Evolutionary conservation across 2,113 vertebrate species (phyloP).

Genomic region (Neodon shergylaensis): DNA sequence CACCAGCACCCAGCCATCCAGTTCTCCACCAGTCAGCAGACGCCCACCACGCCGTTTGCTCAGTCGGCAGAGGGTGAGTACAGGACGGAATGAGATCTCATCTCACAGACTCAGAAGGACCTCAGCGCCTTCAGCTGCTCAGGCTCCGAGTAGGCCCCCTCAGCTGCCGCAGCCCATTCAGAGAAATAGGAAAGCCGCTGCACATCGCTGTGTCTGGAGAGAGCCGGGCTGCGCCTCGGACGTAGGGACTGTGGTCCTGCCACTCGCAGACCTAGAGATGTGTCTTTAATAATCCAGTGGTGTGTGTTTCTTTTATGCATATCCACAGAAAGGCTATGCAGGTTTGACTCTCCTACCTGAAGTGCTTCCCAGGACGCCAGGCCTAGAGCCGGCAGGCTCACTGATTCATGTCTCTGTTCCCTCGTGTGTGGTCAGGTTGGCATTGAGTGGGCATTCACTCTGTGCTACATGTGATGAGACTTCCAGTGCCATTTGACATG

Average conservation of each 20-base stretch:
- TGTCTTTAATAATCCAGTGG: not conserved
- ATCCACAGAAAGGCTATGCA: not conserved
- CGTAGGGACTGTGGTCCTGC: fast-evolving
- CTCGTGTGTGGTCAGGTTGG: fast-evolving
- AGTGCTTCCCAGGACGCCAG: not conserved
- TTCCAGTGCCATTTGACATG: not conserved
- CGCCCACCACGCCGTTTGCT: not conserved
- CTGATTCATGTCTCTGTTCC: fast-evolving
- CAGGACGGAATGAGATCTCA: fast-evolving
- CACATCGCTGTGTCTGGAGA: not conserved
- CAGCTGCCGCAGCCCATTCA: not conserved
- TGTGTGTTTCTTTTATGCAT: not conserved
- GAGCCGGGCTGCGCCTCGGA: fast-evolving
- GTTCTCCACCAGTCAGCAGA: not conserved
- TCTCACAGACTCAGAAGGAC: not conserved
- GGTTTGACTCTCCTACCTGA: not conserved
- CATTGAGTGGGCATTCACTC: not conserved
- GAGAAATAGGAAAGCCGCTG: not conserved
- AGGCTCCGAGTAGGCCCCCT: not conserved
- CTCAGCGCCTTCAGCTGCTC: not conserved
- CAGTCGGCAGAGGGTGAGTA: not conserved
- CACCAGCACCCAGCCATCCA: not conserved
- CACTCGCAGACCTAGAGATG: not conserved
- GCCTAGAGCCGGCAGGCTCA: fast-evolving
- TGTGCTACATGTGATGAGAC: not conserved